Evolutionary conservation across 2,797 vertebrate genomes (phyloP).

Genomic region (Simalia tracyae): DNA sequence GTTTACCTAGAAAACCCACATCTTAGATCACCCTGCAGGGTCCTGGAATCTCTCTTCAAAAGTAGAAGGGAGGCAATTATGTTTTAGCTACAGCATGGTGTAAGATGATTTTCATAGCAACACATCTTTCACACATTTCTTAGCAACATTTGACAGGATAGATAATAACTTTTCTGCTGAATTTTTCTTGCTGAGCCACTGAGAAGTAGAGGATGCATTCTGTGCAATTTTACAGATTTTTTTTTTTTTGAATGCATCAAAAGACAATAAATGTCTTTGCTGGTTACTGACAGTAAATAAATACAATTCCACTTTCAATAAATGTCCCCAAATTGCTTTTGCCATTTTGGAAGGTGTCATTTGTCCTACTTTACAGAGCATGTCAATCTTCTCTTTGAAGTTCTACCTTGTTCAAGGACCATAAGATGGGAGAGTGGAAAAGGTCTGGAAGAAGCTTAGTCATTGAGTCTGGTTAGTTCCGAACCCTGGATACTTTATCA

Average conservation of each 20-base stretch:
- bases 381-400: neutral
- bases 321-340: neutral
- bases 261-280: neutral
- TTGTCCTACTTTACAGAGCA: neutral
- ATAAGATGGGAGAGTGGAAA: neutral
- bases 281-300: neutral
- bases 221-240: slow-evolving; percentile 11
- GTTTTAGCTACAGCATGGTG: slow-evolving; percentile 17
- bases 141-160: neutral
- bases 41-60: slow-evolving; percentile 39
- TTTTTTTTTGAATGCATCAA: neutral
- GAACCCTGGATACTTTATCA: neutral
- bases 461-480: neutral
- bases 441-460: neutral
- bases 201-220: neutral
- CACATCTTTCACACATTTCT: slow-evolving; percentile 4
- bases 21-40: slow-evolving; percentile 35
- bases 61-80: neutral
- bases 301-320: neutral
- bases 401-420: neutral
- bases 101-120: slow-evolving; percentile 24
- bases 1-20: slow-evolving; percentile 32
- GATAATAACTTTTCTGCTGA: neutral
- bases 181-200: slow-evolving; percentile 8
- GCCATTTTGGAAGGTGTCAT: neutral